Percentiles rank a stretch among this genome's conserved stretches.
Evolutionary conservation across 2,113 vertebrate genomes (phyloP).

Genomic region (Thamnophis sirtalis): DNA sequence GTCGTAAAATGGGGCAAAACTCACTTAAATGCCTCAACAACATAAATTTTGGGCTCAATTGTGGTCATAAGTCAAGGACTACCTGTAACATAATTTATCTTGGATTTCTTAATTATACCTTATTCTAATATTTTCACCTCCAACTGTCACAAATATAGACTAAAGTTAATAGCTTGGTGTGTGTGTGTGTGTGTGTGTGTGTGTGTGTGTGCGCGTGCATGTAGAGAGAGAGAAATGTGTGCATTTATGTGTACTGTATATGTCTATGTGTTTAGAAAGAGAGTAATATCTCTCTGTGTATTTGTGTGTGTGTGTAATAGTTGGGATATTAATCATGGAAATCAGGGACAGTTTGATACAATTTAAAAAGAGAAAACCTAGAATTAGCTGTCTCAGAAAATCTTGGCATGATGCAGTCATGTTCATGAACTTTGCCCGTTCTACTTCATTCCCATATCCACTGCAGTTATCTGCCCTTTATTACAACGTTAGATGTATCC

Average conservation of each 20-base stretch:
- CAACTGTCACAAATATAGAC: neutral
- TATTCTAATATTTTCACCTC: neutral
- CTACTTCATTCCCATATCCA: neutral
- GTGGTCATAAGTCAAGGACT: neutral
- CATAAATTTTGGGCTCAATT: neutral
- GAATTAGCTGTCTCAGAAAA: neutral
- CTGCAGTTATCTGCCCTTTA: neutral
- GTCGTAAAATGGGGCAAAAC: neutral
- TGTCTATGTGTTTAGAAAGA: neutral
- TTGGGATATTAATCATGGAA: neutral
- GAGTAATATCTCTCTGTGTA: neutral
- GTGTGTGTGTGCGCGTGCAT: neutral
- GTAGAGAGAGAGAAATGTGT: neutral
- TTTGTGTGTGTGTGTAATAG: neutral
- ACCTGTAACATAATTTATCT: neutral
- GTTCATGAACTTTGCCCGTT: neutral
- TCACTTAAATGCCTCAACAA: neutral
- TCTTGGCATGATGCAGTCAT: neutral
- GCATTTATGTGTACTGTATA: neutral
- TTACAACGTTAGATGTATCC: neutral
- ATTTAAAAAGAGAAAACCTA: neutral
- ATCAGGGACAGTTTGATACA: neutral
- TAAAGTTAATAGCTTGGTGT: neutral
- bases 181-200: neutral
- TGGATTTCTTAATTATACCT: neutral